A percentile compares a stretch with the other conserved stretches of the same genome.
Conservation (phyloP, 2,888 invertebrate species). For the Pyrrhosoma nymphula region DNA sequence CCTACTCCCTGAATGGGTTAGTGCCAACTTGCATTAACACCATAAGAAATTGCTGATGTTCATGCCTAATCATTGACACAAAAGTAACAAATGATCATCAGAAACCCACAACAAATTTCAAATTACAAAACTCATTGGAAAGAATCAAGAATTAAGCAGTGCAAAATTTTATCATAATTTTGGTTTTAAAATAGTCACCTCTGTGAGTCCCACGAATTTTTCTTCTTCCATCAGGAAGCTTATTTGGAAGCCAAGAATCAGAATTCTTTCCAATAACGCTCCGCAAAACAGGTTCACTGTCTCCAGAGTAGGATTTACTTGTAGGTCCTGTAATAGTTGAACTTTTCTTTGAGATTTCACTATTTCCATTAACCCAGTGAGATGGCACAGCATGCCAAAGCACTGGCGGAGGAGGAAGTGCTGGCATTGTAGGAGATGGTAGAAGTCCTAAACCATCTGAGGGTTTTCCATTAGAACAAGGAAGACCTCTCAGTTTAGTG, state of each 20-base stretch:
- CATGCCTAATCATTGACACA: too few relatives aligned
- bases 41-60: too few relatives aligned
- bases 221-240: conserved; percentile 75
- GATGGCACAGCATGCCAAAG: conserved; percentile 52
- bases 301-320: neutral
- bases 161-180: too few relatives aligned
- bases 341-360: neutral
- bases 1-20: too few relatives aligned
- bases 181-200: conserved; percentile 70
- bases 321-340: neutral
- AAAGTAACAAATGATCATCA: too few relatives aligned
- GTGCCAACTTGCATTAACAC: too few relatives aligned
- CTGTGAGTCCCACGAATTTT: conserved; percentile 75
- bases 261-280: conserved; percentile 21
- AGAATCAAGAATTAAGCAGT: too few relatives aligned
- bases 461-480: neutral
- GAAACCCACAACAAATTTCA: too few relatives aligned
- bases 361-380: conserved; percentile 34
- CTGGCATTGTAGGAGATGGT: conserved; percentile 30
- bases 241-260: conserved; percentile 60
- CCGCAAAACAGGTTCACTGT: neutral
- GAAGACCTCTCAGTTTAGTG: conserved; percentile 28
- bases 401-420: conserved; percentile 33
- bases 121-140: too few relatives aligned
- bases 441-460: conserved; percentile 37